Evolutionary conservation across 2,888 invertebrate species (phyloP).

Genomic region (Chymomyza caudatula): DNA sequence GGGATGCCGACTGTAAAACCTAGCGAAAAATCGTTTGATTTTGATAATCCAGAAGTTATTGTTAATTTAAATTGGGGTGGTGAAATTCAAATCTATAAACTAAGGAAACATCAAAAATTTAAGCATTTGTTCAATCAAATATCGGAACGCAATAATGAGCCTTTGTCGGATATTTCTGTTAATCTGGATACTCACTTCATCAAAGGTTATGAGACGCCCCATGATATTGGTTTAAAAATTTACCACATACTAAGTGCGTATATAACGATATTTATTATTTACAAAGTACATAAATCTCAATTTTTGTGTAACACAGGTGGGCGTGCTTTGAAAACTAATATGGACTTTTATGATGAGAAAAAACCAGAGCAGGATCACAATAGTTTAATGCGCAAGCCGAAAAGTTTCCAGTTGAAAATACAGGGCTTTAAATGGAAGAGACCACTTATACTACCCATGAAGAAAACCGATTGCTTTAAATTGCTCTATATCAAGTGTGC

Average conservation of each 20-base stretch:
- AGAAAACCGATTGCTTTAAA: conserved; percentile 64
- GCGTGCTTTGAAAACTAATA: conserved; percentile 40
- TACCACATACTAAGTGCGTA: conserved; percentile 70
- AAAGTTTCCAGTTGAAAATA: conserved; percentile 69
- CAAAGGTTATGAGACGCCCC: conserved; percentile 61
- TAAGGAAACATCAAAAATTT: conserved; percentile 73
- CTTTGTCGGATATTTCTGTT: conserved; percentile 54
- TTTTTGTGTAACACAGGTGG: conserved; percentile 47
- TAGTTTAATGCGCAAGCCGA: conserved; percentile 23
- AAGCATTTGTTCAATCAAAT: conserved; percentile 59
- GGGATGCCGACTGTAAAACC: not conserved
- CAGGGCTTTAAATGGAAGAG: conserved; percentile 70
- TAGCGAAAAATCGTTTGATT: conserved; percentile 35
- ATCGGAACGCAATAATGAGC: conserved; percentile 63
- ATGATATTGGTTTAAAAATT: conserved; percentile 63
- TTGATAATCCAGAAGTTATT: conserved; percentile 66
- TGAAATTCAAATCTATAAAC: conserved; percentile 59
- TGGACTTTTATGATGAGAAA: not conserved
- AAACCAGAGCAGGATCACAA: conserved; percentile 26
- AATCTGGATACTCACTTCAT: conserved; percentile 65
- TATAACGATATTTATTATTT: not conserved
- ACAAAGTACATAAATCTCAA: not conserved
- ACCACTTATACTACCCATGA: conserved; percentile 61
- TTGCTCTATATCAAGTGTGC: conserved; percentile 72
- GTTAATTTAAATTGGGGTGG: conserved; percentile 70